A percentile compares a stretch with the other conserved stretches of the same genome.
Conservation (phyloP, 2,888 invertebrate species). For the Cinara cedri region DNA sequence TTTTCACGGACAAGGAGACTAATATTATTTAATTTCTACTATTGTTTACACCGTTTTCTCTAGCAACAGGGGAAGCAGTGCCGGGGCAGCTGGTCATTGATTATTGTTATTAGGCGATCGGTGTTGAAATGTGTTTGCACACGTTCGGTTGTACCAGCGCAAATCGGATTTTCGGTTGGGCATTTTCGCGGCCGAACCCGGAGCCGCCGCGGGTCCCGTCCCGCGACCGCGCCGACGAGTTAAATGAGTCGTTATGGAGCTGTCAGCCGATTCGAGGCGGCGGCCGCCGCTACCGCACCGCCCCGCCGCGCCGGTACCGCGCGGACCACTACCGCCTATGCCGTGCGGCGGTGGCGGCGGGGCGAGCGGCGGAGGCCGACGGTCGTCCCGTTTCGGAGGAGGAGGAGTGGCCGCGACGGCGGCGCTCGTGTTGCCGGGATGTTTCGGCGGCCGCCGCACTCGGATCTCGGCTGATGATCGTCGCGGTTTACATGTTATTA, state of each 20-base stretch:
- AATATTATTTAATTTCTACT: too few species aligned
- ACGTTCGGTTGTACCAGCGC: too few species aligned
- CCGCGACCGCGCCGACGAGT: constrained; percentile 10
- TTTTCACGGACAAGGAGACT: too few species aligned
- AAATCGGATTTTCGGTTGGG: too few species aligned
- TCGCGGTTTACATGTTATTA: constrained; percentile 29
- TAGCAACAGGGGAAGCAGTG: too few species aligned
- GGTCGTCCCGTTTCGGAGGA: constrained; percentile 48
- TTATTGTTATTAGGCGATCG: too few species aligned
- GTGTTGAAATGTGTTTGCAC: too few species aligned
- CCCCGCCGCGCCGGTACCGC: too few species aligned
- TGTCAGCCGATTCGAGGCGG: constrained; percentile 54
- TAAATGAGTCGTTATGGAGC: constrained; percentile 57
- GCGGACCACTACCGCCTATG: too few species aligned
- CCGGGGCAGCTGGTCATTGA: too few species aligned
- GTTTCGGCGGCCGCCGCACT: constrained; percentile 35
- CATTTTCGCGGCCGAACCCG: neutral
- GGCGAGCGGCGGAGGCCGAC: constrained; percentile 9
- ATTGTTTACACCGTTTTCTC: too few species aligned
- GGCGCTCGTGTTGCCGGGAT: constrained; percentile 49
- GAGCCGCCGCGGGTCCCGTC: constrained; percentile 14
- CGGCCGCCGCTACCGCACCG: neutral
- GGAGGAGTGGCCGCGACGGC: constrained; percentile 48
- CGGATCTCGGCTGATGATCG: constrained; percentile 55
- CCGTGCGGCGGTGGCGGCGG: constrained; percentile 28